Conservation (phyloP, 2,888 invertebrate genomes). For the Aphodius granarius region DNA sequence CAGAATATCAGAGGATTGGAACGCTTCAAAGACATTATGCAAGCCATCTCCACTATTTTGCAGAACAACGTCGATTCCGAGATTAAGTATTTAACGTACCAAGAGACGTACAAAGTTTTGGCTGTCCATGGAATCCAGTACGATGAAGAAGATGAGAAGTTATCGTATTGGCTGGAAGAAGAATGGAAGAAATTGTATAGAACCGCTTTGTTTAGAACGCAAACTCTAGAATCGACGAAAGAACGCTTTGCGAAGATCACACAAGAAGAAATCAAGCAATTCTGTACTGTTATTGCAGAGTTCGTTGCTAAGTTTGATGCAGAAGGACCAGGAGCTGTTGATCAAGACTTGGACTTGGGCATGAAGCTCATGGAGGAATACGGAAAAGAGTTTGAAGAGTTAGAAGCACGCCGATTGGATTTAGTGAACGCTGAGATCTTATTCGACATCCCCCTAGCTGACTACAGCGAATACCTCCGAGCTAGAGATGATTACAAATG, state of each 20-base stretch:
- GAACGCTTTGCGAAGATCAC: slow-evolving; percentile 84
- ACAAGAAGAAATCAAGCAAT: slow-evolving; percentile 71
- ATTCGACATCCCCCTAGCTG: slow-evolving; percentile 84
- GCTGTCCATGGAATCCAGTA: slow-evolving; percentile 67
- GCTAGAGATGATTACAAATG: slow-evolving; percentile 65
- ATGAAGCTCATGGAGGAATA: slow-evolving; percentile 72
- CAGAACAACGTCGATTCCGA: slow-evolving; percentile 78
- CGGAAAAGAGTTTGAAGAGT: slow-evolving; percentile 63
- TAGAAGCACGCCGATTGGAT: slow-evolving; percentile 67
- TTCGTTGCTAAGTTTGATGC: slow-evolving; percentile 74
- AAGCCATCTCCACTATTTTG: slow-evolving; percentile 76
- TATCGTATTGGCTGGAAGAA: slow-evolving; percentile 63
- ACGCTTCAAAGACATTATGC: slow-evolving; percentile 83
- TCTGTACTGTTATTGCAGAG: slow-evolving; percentile 61
- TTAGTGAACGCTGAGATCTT: slow-evolving; percentile 77
- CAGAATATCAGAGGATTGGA: slow-evolving; percentile 77
- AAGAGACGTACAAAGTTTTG: slow-evolving; percentile 78
- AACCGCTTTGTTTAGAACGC: slow-evolving; percentile 68
- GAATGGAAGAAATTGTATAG: slow-evolving; percentile 73
- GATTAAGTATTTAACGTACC: slow-evolving; percentile 70
- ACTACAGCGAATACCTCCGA: slow-evolving; percentile 74
- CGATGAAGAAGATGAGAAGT: slow-evolving; percentile 58
- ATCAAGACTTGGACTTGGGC: slow-evolving; percentile 76
- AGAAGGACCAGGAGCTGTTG: slow-evolving; percentile 81
- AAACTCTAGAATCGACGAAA: slow-evolving; percentile 77